These are phyloP conservation scores for Crotalus tigris DNA, from an alignment of 2,113 vertebrate genomes.

Conservation along the genomic window DNA sequence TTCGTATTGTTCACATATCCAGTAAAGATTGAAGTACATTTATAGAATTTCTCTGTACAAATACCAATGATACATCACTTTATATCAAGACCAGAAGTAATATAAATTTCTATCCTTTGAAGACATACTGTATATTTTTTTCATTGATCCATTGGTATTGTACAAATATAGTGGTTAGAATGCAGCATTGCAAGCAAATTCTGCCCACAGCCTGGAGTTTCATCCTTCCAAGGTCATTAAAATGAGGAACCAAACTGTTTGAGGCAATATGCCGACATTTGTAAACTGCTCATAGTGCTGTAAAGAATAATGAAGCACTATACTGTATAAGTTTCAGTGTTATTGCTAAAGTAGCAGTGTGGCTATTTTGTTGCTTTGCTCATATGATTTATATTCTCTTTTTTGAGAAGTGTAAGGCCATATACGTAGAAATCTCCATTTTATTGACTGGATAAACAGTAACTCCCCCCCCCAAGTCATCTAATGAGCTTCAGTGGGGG, in stretches of 20 bases:
- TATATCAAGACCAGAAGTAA: no score
- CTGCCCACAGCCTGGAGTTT: no score
- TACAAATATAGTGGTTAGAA: neutral
- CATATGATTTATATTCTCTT: neutral
- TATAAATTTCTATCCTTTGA: no score
- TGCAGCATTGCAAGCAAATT: no score
- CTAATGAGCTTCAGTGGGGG: neutral
- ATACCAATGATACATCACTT: no score
- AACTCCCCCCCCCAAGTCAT: neutral
- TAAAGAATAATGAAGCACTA: neutral
- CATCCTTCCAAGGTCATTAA: neutral
- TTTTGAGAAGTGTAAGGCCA: neutral
- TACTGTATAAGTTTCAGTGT: neutral
- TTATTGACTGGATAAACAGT: neutral
- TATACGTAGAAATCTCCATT: neutral
- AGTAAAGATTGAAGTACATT: neutral
- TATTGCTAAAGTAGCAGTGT: neutral
- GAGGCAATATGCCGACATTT: neutral
- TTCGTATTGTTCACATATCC: neutral
- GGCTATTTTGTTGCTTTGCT: neutral
- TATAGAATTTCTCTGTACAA: no score
- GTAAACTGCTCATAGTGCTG: neutral
- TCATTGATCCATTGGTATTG: no score
- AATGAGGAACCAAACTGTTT: neutral
- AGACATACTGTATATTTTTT: no score